Conservation (phyloP, 2,113 vertebrate genomes). For the Oreochromis spilurus region DNA sequence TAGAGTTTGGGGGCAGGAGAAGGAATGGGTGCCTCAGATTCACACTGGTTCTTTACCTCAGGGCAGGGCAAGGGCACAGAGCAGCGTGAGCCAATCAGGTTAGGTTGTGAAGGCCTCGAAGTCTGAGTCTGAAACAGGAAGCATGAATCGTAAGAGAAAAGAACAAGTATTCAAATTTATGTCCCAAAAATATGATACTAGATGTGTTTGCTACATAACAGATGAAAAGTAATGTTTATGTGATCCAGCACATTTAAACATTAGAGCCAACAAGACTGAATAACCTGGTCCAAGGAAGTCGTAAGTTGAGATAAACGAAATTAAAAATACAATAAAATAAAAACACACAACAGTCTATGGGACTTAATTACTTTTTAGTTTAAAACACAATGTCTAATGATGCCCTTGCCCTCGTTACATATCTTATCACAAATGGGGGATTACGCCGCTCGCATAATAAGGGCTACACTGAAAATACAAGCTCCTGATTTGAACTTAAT, state of each 20-base stretch:
- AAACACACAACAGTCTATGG: background rate
- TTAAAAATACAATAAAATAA: background rate
- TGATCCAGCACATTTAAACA: background rate
- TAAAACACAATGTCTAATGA: background rate
- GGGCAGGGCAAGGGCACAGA: conserved; percentile 38
- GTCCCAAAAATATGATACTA: background rate
- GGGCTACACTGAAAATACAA: background rate
- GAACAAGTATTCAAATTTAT: background rate
- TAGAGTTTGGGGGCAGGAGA: background rate
- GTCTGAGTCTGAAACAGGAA: conserved; percentile 79
- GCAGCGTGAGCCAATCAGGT: conserved; percentile 66
- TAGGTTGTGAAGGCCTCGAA: conserved; percentile 79
- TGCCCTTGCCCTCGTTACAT: background rate
- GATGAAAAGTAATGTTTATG: background rate
- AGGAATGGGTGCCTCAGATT: background rate
- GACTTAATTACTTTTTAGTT: background rate
- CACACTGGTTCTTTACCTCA: conserved; percentile 67
- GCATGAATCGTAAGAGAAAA: conserved; percentile 61
- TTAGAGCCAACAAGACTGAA: background rate
- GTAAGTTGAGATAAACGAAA: background rate
- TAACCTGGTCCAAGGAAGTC: background rate
- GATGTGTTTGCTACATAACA: background rate
- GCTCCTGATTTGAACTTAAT: background rate
- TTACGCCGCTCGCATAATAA: background rate
- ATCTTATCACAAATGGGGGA: background rate